phyloP scores from a whole-genome alignment of 2,888 invertebrate genomes.

The Alcis repandata region DNA sequence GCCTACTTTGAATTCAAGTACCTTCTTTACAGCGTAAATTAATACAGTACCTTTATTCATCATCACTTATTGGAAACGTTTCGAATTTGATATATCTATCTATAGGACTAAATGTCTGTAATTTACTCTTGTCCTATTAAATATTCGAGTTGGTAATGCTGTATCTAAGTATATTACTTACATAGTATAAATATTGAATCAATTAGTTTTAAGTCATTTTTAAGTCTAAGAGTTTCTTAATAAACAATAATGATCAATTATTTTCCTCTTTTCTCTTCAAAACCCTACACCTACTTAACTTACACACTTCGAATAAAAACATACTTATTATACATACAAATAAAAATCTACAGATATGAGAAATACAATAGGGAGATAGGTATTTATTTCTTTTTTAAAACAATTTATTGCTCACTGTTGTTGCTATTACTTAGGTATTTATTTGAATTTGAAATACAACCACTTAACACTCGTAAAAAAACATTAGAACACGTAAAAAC shows the following conservation, averaged over 20 bases:
- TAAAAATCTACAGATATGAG: too few relatives aligned
- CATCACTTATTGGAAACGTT: conserved; percentile 58
- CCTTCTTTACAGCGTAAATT: conserved; percentile 47
- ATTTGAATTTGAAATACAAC: too few relatives aligned
- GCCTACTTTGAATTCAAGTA: conserved; percentile 52
- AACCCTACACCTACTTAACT: not conserved
- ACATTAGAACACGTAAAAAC: too few relatives aligned
- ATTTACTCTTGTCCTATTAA: conserved; percentile 57
- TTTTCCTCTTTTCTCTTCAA: conserved; percentile 13
- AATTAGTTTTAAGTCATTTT: conserved; percentile 73
- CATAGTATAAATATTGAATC: conserved; percentile 73
- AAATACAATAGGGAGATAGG: too few relatives aligned
- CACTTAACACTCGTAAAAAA: too few relatives aligned
- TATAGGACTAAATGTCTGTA: conserved; percentile 61
- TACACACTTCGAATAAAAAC: not conserved
- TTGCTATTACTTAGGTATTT: too few relatives aligned
- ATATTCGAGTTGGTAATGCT: conserved; percentile 62
- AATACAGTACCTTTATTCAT: conserved; percentile 49
- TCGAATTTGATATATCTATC: conserved; percentile 68
- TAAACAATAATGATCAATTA: conserved; percentile 60
- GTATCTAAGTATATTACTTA: conserved; percentile 54
- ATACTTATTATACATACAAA: not conserved
- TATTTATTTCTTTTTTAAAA: too few relatives aligned
- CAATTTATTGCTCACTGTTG: too few relatives aligned
- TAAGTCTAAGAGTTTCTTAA: conserved; percentile 73